phyloP scores from a whole-genome alignment of 2,113 vertebrate genomes.

The Tenebrosternarchus preto region DNA sequence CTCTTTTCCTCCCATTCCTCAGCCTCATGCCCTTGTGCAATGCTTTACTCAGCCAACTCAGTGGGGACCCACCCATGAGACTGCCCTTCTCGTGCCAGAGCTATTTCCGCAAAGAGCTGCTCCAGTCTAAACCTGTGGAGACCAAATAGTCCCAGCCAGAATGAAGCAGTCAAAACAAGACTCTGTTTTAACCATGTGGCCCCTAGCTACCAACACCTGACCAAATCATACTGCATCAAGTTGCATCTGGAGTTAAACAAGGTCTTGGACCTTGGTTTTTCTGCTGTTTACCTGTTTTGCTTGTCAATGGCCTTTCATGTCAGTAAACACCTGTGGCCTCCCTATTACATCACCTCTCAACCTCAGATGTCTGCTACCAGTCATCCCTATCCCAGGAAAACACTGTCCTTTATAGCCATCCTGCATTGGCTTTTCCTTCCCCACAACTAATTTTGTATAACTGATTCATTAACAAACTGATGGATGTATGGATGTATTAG shows the following conservation, averaged over 20 bases:
- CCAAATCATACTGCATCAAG: not conserved
- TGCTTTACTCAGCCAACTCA: slow-evolving; percentile 34
- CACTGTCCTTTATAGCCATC: too few relatives aligned
- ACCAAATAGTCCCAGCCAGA: slow-evolving; percentile 37
- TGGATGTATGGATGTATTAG: too few relatives aligned
- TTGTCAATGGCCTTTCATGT: not conserved
- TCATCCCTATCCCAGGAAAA: too few relatives aligned
- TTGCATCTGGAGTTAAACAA: not conserved
- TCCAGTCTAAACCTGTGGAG: slow-evolving; percentile 47
- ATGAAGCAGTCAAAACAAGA: slow-evolving; percentile 51
- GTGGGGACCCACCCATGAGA: slow-evolving; percentile 47
- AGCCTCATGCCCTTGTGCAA: slow-evolving; percentile 24
- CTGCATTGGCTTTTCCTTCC: too few relatives aligned
- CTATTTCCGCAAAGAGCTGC: slow-evolving; percentile 42
- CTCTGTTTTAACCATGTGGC: slow-evolving; percentile 30
- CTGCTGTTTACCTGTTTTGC: not conserved
- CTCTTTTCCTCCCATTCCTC: not conserved
- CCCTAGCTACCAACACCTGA: slow-evolving; percentile 19
- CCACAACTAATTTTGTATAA: too few relatives aligned
- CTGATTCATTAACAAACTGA: too few relatives aligned
- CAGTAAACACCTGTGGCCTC: not conserved
- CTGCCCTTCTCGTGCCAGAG: slow-evolving; percentile 36
- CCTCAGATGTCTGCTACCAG: too few relatives aligned
- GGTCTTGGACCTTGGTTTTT: not conserved
- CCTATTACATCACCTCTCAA: not conserved